Base-by-base conservation (phyloP, 92 coral and sea anemone genomes). In the Phenganax marumi region DNA sequence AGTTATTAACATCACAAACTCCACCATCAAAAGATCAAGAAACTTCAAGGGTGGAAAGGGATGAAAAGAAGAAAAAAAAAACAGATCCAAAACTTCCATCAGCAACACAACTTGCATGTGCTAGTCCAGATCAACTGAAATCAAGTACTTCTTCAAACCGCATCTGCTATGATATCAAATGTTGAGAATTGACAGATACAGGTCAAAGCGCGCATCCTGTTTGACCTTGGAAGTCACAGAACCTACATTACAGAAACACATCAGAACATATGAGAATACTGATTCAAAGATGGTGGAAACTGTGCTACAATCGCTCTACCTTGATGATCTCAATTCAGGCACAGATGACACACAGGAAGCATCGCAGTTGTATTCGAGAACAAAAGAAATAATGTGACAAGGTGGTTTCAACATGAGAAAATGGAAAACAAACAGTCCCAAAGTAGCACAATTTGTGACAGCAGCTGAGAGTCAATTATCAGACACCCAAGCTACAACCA, bases 391-490 rank as follows among this genome's bases (percentile, higher is more conserved):
- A 62, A 19, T 62, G 19, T 7, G 39, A 18, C 19, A 70, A 70
- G 75, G 75, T 6, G 75, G 75, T 7, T 70, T 70, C 22, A 70
- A 70, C 53, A 70, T 70, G 75, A 13, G 75, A 8, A 70, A 70
- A 52, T 70, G 75, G 75, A 70, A 21, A 13, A 70, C 52, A 70
- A 39, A 70, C 11, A 3, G 3, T 66, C 9, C 10, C 68, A 60
- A n/a, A 60, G 21, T 7, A 60, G 18, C 7, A 60, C 18, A n/a
- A n/a, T 10, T 8, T 60, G 18, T 60, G 9, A 60, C 10, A 60
- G 7, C 68, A 60, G 7, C 18, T n/a, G 10, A n/a, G 19, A 8
- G 68, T 60, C 68, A 8, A 60, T n/a, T 9, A n/a, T n/a, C n/a
- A n/a, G n/a, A n/a, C n/a, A n/a, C n/a, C n/a, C n/a, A n/a, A n/a